These are phyloP conservation scores for Sisyra nigra DNA, from an alignment of 2,888 invertebrate genomes.

Conservation along the genomic window DNA sequence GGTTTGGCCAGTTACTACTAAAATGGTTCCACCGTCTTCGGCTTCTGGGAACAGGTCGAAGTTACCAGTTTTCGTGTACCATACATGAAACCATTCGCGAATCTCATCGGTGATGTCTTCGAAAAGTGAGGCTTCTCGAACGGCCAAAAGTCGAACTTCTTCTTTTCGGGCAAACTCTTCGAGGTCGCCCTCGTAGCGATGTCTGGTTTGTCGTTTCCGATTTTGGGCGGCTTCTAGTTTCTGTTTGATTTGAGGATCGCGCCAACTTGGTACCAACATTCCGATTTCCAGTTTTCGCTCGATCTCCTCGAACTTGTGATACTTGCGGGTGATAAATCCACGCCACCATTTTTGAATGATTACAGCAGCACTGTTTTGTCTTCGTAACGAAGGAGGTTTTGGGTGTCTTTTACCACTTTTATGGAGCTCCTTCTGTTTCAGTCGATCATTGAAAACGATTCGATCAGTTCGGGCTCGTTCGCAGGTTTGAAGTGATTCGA, in stretches of 20 bases:
- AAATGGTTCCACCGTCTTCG: constrained; percentile 5
- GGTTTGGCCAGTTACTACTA: constrained; percentile 23
- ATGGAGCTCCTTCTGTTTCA: too few relatives aligned
- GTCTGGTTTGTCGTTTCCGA: neutral
- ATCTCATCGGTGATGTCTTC: constrained; percentile 65
- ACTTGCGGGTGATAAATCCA: neutral
- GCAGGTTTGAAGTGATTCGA: neutral
- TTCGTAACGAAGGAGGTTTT: too few relatives aligned
- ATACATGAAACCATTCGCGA: constrained; percentile 53
- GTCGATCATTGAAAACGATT: neutral
- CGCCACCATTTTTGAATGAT: constrained; percentile 3
- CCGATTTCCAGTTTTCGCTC: constrained; percentile 1
- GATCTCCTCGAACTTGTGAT: neutral
- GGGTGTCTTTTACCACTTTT: too few relatives aligned
- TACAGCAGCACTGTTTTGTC: neutral
- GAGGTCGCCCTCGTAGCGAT: neutral
- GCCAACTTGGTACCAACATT: neutral
- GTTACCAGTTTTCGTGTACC: constrained; percentile 28
- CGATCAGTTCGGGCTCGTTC: neutral
- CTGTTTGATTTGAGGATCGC: neutral
- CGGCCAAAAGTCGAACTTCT: neutral
- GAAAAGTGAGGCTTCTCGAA: neutral
- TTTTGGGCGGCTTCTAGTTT: neutral
- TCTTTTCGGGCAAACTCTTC: neutral
- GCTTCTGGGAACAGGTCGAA: constrained; percentile 4